Conservation (phyloP, 2,888 invertebrate species). For the Polydrusus pterygomalis region DNA sequence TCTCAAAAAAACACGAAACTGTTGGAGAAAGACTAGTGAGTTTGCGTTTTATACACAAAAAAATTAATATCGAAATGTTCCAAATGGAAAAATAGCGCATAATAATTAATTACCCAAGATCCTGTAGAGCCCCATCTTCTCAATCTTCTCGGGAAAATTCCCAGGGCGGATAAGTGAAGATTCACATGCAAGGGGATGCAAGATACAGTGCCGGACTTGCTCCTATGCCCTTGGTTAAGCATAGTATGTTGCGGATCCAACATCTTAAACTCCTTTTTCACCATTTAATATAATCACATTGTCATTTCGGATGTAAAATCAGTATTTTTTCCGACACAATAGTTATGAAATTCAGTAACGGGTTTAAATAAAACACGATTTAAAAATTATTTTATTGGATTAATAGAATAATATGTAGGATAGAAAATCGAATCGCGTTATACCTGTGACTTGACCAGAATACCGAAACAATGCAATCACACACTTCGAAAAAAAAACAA, state of each 20-base stretch:
- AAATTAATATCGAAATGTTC: no score
- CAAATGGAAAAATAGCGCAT: not conserved
- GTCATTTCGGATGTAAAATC: slow-evolving; percentile 15
- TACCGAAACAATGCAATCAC: slow-evolving; percentile 31
- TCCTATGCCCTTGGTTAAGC: slow-evolving; percentile 65
- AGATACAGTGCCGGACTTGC: slow-evolving; percentile 70
- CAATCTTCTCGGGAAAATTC: slow-evolving; percentile 79
- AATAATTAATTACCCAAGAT: slow-evolving; percentile 78
- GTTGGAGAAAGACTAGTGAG: no score
- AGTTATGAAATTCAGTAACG: not conserved
- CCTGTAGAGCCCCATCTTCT: slow-evolving; percentile 85
- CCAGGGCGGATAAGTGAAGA: slow-evolving; percentile 75
- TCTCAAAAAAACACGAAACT: no score
- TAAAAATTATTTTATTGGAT: not conserved
- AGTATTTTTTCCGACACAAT: not conserved
- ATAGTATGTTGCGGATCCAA: slow-evolving; percentile 64
- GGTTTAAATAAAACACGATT: not conserved
- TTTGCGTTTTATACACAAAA: no score
- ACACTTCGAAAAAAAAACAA: slow-evolving; percentile 17
- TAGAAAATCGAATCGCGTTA: no score
- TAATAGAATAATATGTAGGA: no score
- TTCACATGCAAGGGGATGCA: slow-evolving; percentile 74
- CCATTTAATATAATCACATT: not conserved
- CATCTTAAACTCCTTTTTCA: slow-evolving; percentile 59
- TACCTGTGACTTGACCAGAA: no score